Base-by-base conservation (phyloP, 2,113 vertebrate genomes). In the Okapia johnstoni region DNA sequence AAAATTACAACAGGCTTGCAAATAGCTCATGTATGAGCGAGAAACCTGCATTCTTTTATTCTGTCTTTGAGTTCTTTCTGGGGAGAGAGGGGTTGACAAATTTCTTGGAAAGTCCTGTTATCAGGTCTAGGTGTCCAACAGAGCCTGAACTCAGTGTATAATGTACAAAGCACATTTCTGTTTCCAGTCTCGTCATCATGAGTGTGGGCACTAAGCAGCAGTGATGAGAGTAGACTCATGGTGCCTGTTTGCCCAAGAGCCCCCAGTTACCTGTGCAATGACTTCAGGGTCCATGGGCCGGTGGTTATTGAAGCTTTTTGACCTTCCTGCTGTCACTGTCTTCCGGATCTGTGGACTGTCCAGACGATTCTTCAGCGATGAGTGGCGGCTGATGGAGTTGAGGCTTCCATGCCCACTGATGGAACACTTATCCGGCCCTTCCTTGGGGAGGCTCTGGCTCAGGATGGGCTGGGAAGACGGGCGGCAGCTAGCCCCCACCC, bases 301-400 rank as follows among this genome's bases (percentile, higher is more conserved):
- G 95, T 99, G 99, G 99, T 99, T 99, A 99, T 99, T 99, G 99
- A 99, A 99, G 99, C 99, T 99, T 98, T 99, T 99, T 94, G 99
- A 99, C 96, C 99, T 99, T 33, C 99, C 99, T 0, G 99, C 99
- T 0, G 99, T 98, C 85, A 99, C 99, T 0, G 99, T 98, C 98
- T 99, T 99, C 70, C 99, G 99, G 91, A 99, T 97, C 98, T 99
- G 99, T 0, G 99, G 99, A 97, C 99, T 99, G 85, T 99, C 99
- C 97, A 99, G 99, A 97, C 99, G 99, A 98, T 99, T 99, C 98
- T 99, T 99, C 30, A 99, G 99, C 12, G 99, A 99, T 0, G 99
- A 99, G 97, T 99, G 99, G 21, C 99, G 99, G 96, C 99, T 99
- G 98, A 99, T 99, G 6, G 99, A 99, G 98, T 99, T 99, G 97